phyloP scores from a whole-genome alignment of 1,140 invertebrate genomes.

The Coenobita brevimanus region DNA sequence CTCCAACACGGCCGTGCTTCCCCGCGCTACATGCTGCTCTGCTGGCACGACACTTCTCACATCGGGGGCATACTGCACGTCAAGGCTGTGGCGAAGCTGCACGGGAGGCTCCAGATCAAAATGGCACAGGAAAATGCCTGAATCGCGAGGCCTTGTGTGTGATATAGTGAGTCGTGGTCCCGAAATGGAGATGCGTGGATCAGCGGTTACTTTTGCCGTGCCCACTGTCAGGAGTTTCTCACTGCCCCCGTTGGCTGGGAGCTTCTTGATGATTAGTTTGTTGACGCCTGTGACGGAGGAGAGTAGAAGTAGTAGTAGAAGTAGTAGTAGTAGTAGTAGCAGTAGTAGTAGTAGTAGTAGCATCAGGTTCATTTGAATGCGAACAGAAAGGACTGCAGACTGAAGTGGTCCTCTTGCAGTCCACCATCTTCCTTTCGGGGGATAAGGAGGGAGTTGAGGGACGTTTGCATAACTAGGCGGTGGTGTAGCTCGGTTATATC shows the following conservation, averaged over 20 bases:
- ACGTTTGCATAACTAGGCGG: too few relatives aligned
- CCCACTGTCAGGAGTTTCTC: constrained; percentile 36
- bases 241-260: constrained; percentile 14
- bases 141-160: constrained; percentile 22
- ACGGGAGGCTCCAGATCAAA: constrained; percentile 42
- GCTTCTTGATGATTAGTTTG: constrained; percentile 51
- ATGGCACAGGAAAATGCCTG: constrained; percentile 23
- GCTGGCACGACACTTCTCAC: constrained; percentile 7
- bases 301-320: too few relatives aligned
- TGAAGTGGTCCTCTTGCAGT: too few relatives aligned
- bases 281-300: constrained; percentile 10
- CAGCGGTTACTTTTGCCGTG: background rate
- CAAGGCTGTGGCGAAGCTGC: constrained; percentile 25
- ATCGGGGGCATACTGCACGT: constrained; percentile 34
- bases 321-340: too few relatives aligned
- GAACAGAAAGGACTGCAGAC: too few relatives aligned
- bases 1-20: background rate
- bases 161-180: too few relatives aligned
- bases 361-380: too few relatives aligned
- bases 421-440: too few relatives aligned
- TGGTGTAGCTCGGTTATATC: too few relatives aligned
- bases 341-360: too few relatives aligned
- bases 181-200: constrained; percentile 19
- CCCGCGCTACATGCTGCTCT: constrained; percentile 33
- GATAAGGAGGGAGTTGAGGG: too few relatives aligned